Base-by-base conservation (phyloP, 2,797 vertebrate genomes). In the Leuciscus waleckii region DNA sequence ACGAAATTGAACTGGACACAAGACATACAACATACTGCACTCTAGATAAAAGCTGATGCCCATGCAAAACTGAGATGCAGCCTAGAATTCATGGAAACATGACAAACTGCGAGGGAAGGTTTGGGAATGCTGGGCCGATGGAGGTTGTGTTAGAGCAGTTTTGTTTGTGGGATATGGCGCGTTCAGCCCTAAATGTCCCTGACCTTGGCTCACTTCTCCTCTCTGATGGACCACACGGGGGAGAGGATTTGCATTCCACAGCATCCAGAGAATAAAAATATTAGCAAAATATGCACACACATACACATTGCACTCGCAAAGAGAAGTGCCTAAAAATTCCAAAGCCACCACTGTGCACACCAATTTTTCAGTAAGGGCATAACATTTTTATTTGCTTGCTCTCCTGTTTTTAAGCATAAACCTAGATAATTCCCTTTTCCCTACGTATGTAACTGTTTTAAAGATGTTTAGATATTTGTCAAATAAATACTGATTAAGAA, bases 211-310 rank as follows among this genome's bases (percentile, higher is more conserved):
- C 29, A 43, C 86, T 86, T 78, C 80, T 84, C 82, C 67, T 87
- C 74, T 75, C 69, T 39, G 54, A 74, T 63, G 65, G 46, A 85
- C 58, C 21, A 78, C 4, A 35, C 2, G 68, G 39, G 68, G 80
- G 74, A 84, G 87, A 75, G 19, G 77, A 87, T 90, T 88, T 87
- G 87, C 86, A 88, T 88, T 90, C 86, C 84, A 76, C 51, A 75
- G 63, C 43, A 75, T 88, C 84, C 43, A 84, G 79, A 82, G 63
- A 87, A 85, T 81, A 86, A 84, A 86, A 84, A 81, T 80, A 82
- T 82, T 77, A 80, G 54, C 71, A 83, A 88, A 87, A 87, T 63
- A 87, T 83, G 81, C 82, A 84, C 58, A 70, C 68, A 61, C 79
- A 75, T 39, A 73, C n/a, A 68, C n/a, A 54, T 23, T 37, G 63